Conservation (phyloP, 2,113 vertebrate species). For the Albula glossodonta region DNA sequence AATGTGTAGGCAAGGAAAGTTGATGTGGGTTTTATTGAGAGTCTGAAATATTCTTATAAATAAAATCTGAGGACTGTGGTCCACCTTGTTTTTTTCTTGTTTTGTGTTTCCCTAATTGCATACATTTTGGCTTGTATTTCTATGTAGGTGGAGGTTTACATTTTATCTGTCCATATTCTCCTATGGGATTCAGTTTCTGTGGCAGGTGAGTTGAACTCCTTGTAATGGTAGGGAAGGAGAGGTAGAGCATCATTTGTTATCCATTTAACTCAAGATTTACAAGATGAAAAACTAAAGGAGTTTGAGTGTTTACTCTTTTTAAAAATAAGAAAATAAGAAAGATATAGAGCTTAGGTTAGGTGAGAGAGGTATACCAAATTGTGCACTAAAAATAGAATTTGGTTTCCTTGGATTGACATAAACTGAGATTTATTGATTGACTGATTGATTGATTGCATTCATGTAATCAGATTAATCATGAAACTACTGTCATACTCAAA, state of each 20-base stretch:
- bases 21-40: too few species aligned
- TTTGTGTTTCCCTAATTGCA: not conserved
- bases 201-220: conserved; percentile 81
- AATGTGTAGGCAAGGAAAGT: not conserved
- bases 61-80: not conserved
- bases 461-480: too few species aligned
- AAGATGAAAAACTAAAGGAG: too few species aligned
- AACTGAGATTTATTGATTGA: not conserved
- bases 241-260: not conserved
- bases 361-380: not conserved
- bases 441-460: too few species aligned
- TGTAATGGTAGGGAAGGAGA: not conserved
- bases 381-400: not conserved
- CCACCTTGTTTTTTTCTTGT: not conserved
- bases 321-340: not conserved
- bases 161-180: conserved; percentile 93
- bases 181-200: conserved; percentile 89
- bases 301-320: too few species aligned
- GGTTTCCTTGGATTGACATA: not conserved
- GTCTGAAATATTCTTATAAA: not conserved
- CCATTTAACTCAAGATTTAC: not conserved
- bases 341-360: not conserved
- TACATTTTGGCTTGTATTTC: conserved; percentile 44
- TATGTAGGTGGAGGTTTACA: conserved; percentile 91
- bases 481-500: too few species aligned